A percentile compares a stretch with the other conserved stretches of the same genome.
Conservation (phyloP, 2,888 invertebrate genomes). For the Noctua pronuba region DNA sequence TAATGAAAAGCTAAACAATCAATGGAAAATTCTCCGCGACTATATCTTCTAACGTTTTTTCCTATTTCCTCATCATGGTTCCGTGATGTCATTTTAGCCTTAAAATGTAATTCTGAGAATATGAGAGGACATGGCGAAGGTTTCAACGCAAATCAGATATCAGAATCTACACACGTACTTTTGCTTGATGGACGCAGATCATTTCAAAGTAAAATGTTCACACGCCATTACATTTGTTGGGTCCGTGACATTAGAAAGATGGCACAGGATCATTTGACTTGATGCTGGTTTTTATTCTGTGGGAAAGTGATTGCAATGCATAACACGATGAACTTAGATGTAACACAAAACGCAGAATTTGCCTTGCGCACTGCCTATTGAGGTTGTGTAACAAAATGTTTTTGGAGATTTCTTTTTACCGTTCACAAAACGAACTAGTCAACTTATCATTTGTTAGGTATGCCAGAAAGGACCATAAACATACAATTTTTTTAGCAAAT, state of each 20-base stretch:
- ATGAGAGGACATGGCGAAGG: slow-evolving; percentile 49
- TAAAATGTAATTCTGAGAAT: slow-evolving; percentile 50
- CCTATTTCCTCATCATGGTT: slow-evolving; percentile 42
- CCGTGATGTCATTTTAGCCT: slow-evolving; percentile 51
- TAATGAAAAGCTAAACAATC: slow-evolving; percentile 31
- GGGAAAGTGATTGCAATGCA: slow-evolving; percentile 36
- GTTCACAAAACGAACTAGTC: slow-evolving; percentile 33
- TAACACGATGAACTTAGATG: slow-evolving; percentile 8
- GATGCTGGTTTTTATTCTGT: slow-evolving; percentile 22
- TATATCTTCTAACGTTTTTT: slow-evolving; percentile 36
- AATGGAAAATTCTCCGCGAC: slow-evolving; percentile 18
- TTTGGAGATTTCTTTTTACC: slow-evolving; percentile 2
- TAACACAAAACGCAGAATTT: slow-evolving; percentile 35
- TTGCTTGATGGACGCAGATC: background rate
- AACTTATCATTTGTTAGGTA: background rate
- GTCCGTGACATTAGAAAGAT: slow-evolving; percentile 14
- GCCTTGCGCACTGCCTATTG: slow-evolving; percentile 18
- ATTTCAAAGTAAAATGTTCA: slow-evolving; percentile 31
- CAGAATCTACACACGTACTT: slow-evolving; percentile 25
- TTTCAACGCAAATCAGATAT: slow-evolving; percentile 36
- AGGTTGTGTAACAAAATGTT: slow-evolving; percentile 30
- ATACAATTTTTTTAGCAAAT: slow-evolving; percentile 7
- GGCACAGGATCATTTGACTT: slow-evolving; percentile 25
- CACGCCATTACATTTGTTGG: slow-evolving; percentile 18
- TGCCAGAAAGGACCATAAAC: background rate